Percentiles rank a stretch among this genome's conserved stretches.
phyloP scores from a whole-genome alignment of 2,888 invertebrate species.

The Tryphoninae sp. region DNA sequence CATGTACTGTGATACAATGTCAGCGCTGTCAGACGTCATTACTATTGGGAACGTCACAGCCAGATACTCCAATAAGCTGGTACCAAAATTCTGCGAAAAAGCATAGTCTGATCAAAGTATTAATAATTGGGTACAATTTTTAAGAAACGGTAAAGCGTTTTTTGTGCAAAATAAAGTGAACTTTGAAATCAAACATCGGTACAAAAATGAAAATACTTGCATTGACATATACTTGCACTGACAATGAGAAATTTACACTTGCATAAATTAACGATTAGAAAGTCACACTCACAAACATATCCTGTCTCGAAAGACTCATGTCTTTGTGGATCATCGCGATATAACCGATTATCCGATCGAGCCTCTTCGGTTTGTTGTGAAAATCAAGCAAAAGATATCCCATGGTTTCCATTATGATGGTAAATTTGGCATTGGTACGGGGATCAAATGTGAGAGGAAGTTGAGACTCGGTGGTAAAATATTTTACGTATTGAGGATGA shows the following conservation, averaged over 20 bases:
- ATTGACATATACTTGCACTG: too few species aligned
- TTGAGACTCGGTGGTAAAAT: conserved; percentile 68
- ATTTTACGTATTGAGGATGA: conserved; percentile 71
- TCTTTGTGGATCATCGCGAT: conserved; percentile 75
- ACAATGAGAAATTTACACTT: neutral
- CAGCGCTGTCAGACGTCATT: conserved; percentile 64
- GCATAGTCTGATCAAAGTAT: conserved; percentile 10
- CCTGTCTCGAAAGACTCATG: conserved; percentile 69
- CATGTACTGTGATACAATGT: conserved; percentile 67
- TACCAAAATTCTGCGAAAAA: conserved; percentile 67
- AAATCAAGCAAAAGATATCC: conserved; percentile 72
- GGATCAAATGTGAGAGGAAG: conserved; percentile 67
- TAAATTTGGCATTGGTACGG: conserved; percentile 67
- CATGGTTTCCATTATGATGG: conserved; percentile 71
- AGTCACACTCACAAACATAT: conserved; percentile 67
- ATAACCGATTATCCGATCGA: conserved; percentile 70
- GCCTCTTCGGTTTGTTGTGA: conserved; percentile 69
- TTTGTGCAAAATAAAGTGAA: neutral
- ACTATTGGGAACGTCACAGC: conserved; percentile 64
- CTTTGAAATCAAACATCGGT: too few species aligned
- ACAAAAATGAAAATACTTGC: conserved; percentile 26
- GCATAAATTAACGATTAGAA: conserved; percentile 6
- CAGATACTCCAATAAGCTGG: conserved; percentile 67
- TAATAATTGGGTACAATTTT: conserved; percentile 17
- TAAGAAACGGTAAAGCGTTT: conserved; percentile 6